Evolutionary conservation across 2,797 vertebrate species (phyloP).

Genomic region (Pangasius sanitwongsei): DNA sequence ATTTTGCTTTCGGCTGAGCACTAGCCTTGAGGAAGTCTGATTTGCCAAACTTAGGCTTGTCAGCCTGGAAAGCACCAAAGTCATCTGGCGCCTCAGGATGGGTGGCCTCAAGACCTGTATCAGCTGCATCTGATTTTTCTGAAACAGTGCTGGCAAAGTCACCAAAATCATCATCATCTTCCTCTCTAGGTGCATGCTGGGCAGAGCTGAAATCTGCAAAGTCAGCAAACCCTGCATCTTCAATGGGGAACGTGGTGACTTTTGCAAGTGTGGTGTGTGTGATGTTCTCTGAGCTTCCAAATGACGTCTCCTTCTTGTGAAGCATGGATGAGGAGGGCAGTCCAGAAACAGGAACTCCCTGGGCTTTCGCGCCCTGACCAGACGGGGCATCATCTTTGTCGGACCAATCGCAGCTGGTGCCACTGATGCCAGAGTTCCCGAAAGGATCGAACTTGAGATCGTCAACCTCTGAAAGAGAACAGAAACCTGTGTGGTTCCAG

Average conservation of each 20-base stretch:
- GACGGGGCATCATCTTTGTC: conserved; percentile 82
- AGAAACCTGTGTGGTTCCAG: conserved; percentile 49
- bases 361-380: conserved; percentile 74
- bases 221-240: conserved; percentile 76
- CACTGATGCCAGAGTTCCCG: conserved; percentile 82
- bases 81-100: conserved; percentile 81
- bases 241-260: conserved; percentile 76
- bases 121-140: conserved; percentile 69
- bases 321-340: conserved; percentile 76
- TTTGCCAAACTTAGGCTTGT: conserved; percentile 97
- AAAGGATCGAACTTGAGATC: conserved; percentile 91
- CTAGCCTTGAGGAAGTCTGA: conserved; percentile 97
- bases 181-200: conserved; percentile 58
- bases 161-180: conserved; percentile 79
- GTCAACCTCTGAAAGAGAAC: conserved; percentile 87
- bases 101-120: conserved; percentile 61
- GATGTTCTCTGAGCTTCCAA: conserved; percentile 88
- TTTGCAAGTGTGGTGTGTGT: conserved; percentile 79
- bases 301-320: conserved; percentile 84
- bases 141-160: conserved; percentile 80
- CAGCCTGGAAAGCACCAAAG: conserved; percentile 91
- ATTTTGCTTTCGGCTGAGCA: conserved; percentile 92
- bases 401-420: conserved; percentile 87
- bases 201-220: conserved; percentile 78
- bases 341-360: conserved; percentile 65